Conservation (phyloP, 53 echinoderm and acorn worm species). For the Stichopus horrens region DNA sequence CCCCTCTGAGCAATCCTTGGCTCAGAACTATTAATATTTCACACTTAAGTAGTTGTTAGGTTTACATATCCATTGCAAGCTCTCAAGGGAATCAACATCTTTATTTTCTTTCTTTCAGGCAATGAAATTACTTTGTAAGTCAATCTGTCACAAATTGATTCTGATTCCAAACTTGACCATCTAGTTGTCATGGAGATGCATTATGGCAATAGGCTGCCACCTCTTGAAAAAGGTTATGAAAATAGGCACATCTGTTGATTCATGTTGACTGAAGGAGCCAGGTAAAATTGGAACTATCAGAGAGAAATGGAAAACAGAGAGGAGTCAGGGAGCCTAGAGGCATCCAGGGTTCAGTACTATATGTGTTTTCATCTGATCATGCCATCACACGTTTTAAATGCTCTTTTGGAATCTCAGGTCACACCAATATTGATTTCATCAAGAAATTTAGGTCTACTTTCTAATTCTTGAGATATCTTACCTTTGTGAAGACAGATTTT, state of each 20-base stretch:
- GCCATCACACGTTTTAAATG: constrained; percentile 15
- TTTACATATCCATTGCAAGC: no score
- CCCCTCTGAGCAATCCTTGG: no score
- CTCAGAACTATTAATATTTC: no score
- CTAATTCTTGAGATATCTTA: background rate
- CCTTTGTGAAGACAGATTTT: background rate
- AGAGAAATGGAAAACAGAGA: background rate
- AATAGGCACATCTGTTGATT: constrained; percentile 23
- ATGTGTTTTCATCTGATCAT: background rate
- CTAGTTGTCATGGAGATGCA: constrained; percentile 5
- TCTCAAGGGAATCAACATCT: background rate
- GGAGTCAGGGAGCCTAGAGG: background rate
- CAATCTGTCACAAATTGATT: background rate
- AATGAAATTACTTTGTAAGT: background rate
- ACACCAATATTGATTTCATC: constrained; percentile 1
- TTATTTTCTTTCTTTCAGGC: background rate
- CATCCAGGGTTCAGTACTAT: background rate
- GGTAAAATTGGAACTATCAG: background rate
- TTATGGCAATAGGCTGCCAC: background rate
- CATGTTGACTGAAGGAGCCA: background rate
- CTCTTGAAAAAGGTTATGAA: constrained; percentile 25
- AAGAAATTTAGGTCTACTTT: constrained; percentile 17
- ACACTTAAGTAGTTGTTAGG: no score
- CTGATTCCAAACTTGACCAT: background rate
- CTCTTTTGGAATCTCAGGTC: constrained; percentile 13